Conservation (phyloP, 2,797 vertebrate genomes). For the Zenarchopterus dispar region DNA sequence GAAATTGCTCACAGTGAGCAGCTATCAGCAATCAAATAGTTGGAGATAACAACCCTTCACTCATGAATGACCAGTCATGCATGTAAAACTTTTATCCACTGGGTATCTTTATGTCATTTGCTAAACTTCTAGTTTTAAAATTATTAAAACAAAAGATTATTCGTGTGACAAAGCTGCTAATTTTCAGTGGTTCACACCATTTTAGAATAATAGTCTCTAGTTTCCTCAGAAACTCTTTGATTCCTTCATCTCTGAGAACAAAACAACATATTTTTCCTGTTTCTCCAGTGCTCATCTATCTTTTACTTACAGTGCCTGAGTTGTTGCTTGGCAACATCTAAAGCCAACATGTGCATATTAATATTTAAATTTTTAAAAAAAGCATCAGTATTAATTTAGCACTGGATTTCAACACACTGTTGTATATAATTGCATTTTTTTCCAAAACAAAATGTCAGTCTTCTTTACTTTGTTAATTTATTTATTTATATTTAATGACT, state of each 20-base stretch:
- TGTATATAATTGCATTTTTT: no score
- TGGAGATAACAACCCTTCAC: no score
- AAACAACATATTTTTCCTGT: no score
- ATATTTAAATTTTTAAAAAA: slow-evolving; percentile 37
- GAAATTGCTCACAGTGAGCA: slow-evolving; percentile 38
- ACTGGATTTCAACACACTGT: no score
- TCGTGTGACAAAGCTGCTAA: not conserved
- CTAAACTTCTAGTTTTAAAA: not conserved
- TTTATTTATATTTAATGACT: no score
- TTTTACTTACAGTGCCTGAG: slow-evolving; percentile 13
- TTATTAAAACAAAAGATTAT: no score
- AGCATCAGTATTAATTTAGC: slow-evolving; percentile 6
- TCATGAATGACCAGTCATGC: no score
- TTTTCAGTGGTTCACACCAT: no score
- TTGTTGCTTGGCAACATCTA: slow-evolving; percentile 53
- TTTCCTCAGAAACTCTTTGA: not conserved
- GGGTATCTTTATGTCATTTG: not conserved
- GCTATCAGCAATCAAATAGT: slow-evolving; percentile 18
- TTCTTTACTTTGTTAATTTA: no score
- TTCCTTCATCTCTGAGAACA: not conserved
- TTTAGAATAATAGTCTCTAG: no score
- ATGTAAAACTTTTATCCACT: no score
- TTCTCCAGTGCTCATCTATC: slow-evolving; percentile 14
- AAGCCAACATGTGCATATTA: slow-evolving; percentile 18
- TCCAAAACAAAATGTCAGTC: no score